Conservation (phyloP, 2,113 vertebrate species). For the Dipodomys ordii region DNA sequence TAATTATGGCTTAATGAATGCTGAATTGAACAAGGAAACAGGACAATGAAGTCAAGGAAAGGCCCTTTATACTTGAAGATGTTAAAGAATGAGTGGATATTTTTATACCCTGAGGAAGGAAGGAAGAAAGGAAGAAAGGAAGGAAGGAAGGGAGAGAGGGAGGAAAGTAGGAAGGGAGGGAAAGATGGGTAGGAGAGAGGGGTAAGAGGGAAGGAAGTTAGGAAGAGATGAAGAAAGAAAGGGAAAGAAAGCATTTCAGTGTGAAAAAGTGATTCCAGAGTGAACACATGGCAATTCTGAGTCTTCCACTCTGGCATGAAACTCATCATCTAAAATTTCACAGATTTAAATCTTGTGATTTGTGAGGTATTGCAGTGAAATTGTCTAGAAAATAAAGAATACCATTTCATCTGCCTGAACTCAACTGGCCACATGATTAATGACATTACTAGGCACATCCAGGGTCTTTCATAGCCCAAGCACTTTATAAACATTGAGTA, state of each 20-base stretch:
- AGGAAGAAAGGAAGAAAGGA: too few relatives aligned
- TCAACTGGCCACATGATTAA: conserved; percentile 77
- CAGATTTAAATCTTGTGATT: conserved; percentile 41
- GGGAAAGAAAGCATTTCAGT: background rate
- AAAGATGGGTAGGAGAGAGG: too few relatives aligned
- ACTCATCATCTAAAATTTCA: conserved; percentile 55
- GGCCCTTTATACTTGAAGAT: background rate
- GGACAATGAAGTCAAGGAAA: background rate
- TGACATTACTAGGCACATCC: conserved; percentile 44
- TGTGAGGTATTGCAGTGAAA: conserved; percentile 59
- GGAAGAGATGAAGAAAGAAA: too few relatives aligned
- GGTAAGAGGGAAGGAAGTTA: too few relatives aligned
- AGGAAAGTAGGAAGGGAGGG: too few relatives aligned
- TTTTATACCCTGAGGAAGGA: conserved; percentile 47
- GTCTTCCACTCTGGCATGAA: background rate
- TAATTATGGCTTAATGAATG: background rate
- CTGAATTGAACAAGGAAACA: background rate
- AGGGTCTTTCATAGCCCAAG: conserved; percentile 59
- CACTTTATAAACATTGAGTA: conserved; percentile 77
- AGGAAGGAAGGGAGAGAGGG: too few relatives aligned
- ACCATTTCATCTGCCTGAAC: conserved; percentile 50
- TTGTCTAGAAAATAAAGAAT: conserved; percentile 51
- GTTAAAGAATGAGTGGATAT: conserved; percentile 13
- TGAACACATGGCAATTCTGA: conserved; percentile 22
- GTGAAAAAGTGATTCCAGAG: conserved; percentile 16